phyloP scores from a whole-genome alignment of 1,140 invertebrate genomes.

The Mizuhopecten yessoensis region DNA sequence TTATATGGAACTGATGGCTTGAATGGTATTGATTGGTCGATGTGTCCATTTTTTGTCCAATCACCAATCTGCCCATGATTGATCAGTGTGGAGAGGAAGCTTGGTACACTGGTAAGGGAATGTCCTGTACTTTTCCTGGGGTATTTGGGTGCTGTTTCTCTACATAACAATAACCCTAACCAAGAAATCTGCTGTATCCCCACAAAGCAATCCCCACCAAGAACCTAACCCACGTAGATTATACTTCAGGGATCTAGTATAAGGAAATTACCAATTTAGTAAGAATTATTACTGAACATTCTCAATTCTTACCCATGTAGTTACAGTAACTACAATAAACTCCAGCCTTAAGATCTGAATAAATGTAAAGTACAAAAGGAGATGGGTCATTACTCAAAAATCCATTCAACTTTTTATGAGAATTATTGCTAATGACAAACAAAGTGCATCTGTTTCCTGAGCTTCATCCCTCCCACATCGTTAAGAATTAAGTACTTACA shows the following conservation, averaged over 20 bases:
- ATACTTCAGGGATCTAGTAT: no score
- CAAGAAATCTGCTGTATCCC: not conserved
- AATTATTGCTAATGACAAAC: conserved; percentile 9
- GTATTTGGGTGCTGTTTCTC: not conserved
- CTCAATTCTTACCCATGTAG: not conserved
- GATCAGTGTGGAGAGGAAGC: not conserved
- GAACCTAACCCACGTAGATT: no score
- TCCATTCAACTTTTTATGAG: not conserved
- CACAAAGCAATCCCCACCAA: not conserved
- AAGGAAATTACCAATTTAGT: conserved; percentile 1
- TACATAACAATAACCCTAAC: not conserved
- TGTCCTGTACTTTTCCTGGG: not conserved
- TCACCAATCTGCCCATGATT: not conserved
- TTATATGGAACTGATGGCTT: not conserved
- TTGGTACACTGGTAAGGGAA: not conserved
- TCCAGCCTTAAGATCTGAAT: not conserved
- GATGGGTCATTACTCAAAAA: conserved; percentile 31
- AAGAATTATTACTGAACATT: not conserved
- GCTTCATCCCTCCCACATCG: not conserved
- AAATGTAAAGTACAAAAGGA: not conserved
- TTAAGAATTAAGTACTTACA: not conserved
- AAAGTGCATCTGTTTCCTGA: not conserved
- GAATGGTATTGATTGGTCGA: not conserved
- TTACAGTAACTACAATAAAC: not conserved
- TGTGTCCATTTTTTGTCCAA: not conserved